Base-by-base conservation (phyloP, 2,797 vertebrate genomes). In the Antrozous pallidus region DNA sequence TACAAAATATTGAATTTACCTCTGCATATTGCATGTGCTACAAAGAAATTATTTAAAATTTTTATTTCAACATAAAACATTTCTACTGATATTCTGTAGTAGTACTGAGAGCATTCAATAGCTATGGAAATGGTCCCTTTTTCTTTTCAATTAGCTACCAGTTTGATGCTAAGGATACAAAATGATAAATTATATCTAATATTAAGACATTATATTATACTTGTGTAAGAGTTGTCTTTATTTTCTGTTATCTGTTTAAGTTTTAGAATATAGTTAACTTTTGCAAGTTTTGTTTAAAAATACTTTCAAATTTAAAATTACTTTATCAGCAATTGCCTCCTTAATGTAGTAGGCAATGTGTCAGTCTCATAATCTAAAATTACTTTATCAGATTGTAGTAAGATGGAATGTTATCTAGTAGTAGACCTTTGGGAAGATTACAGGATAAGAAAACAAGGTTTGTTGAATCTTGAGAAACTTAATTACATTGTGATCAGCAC, bases 341-440 rank as follows among this genome's bases (percentile, higher is more conserved):
- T n/a, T n/a, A n/a, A n/a, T n/a, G n/a, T n/a, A n/a, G n/a, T n/a
- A n/a, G n/a, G n/a, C n/a, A n/a, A n/a, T n/a, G n/a, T n/a, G n/a
- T n/a, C n/a, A n/a, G n/a, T n/a, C n/a, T n/a, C n/a, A n/a, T n/a
- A 63, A 91, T 71, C 69, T 83, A 92, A 94, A 87, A 82, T 93
- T 93, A 49, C n/a, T 36, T 0, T 82, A 42, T 93, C 70, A 96
- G 20, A 18, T 93, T 94, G 4, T 70, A 54, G 84, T 45, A 58
- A 82, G 42, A 13, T 75, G 7, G 45, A 49, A 45, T 75, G 9
- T 71, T 95, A 65, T n/a, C 82, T 92, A 85, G 31, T 65, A 82
- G 9, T 70, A 31, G 58, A 49, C 18, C 2, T 9, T 92, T 95
- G 49, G 36, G 28, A 81, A 90, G 33, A 71, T 20, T 82, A 33